phyloP scores from a whole-genome alignment of 2,113 vertebrate species.

The Albula glossodonta region DNA sequence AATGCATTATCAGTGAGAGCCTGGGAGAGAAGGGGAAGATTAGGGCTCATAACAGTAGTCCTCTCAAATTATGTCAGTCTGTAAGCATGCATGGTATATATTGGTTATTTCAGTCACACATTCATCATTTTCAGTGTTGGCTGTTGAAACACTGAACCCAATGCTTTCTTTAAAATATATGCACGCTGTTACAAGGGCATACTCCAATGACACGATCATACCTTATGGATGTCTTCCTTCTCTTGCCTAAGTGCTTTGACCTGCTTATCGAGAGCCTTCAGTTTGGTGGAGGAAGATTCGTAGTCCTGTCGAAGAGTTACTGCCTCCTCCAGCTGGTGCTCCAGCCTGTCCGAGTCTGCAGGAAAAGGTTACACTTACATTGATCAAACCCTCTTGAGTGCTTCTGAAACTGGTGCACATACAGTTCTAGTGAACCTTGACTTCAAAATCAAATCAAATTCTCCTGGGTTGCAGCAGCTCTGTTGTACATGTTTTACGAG shows the following conservation, averaged over 20 bases:
- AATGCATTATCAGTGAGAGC: background rate
- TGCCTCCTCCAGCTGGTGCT: constrained; percentile 87
- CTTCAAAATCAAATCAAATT: background rate
- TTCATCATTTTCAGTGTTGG: background rate
- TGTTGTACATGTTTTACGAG: background rate
- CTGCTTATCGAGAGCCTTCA: constrained; percentile 88
- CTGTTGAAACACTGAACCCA: background rate
- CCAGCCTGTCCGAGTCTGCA: constrained; percentile 85
- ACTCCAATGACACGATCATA: constrained; percentile 43
- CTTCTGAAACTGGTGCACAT: background rate
- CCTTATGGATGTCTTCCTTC: constrained; percentile 93
- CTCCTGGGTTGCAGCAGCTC: background rate
- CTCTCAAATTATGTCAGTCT: background rate
- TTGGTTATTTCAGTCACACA: background rate
- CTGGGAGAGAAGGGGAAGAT: background rate
- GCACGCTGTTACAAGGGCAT: background rate
- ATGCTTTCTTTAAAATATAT: background rate
- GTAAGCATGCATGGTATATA: background rate
- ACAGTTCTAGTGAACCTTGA: background rate
- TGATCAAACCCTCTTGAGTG: background rate
- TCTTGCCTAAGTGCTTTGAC: constrained; percentile 81
- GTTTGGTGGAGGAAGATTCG: constrained; percentile 81
- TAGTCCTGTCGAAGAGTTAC: constrained; percentile 84
- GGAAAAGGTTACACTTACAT: background rate
- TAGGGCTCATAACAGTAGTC: background rate